Evolutionary conservation across 2,888 invertebrate species (phyloP), one percentile per base, ranked within the genome.

Genomic region (Athripsodes cinereus): DNA sequence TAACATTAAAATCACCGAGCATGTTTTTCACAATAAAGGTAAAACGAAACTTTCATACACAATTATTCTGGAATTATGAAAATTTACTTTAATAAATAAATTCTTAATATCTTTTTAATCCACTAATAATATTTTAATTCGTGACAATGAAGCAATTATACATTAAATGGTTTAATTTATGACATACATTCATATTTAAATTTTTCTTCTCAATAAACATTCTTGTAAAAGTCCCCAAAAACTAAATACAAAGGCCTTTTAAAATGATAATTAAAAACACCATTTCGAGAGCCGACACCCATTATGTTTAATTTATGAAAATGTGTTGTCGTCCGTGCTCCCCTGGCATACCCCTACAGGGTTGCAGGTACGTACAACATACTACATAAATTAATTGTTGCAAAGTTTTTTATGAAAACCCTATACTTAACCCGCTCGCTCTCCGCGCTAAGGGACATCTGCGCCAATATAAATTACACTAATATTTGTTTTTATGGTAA

Each of bases 391-490:
- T 40, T 40, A 40, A 40, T 40, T 40, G 40, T 40, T 8, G 16
- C 40, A 40, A 40, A 40, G n/a, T 26, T 40, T 40, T 40, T 40
- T 40, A 40, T 40, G 16, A 16, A 40, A 40, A 40, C 40, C 13
- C 40, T 40, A 13, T 40, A 40, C 40, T 3, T 40, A 40, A 40
- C 40, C 40, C 40, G 40, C 40, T 40, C 40, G 26, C 26, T 26
- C 26, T 26, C n/a, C n/a, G 10, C 26, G 26, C 26, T 26, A n/a
- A 16, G 40, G 40, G 40, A 40, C 40, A 40, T 40, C 40, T 40
- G 40, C 40, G 40, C 40, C 40, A 13, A 40, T 40, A 40, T 40
- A 40, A 40, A 40, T 40, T 40, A 40, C 40, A 40, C 40, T 40
- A 40, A 40, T 40, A 40, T 40, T 40, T 40, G 40, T 40, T 40